Evolutionary conservation across 2,888 invertebrate species (phyloP), one percentile per base, ranked within the genome.

Genomic region (Pheosia tremula): DNA sequence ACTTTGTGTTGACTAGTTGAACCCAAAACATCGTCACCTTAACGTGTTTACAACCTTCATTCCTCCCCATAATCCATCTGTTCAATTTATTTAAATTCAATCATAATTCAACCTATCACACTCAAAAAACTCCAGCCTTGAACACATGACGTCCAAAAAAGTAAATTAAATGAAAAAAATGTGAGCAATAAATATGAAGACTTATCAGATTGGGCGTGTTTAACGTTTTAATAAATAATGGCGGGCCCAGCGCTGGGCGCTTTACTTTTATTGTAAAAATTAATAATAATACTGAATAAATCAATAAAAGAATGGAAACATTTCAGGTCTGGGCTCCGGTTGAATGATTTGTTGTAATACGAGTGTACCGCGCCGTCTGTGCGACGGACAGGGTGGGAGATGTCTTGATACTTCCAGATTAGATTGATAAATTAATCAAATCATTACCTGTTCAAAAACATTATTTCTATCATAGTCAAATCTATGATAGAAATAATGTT

Each of bases 341-440:
- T 90, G 93, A 93, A 92, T 92, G 93, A 93, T 93, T 92, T 93
- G 92, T 92, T 87, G 90, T 91, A 90, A 90, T 91, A 89, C 84
- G 88, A 89, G 88, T 84, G 85, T 83, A 81, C 82, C 82, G 77
- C 80, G 84, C 86, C 84, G 86, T 85, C 88, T 86, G 87, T 74
- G 74, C 71, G 72, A 66, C 9, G 41, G 63, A 68, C 57, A 24
- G 10, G 36, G 54, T 67, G 11, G 0, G 5, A 56, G 4, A 0
- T 0, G 62, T 71, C 63, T 91, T 90, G 89, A 86, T 88, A 86
- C 82, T 89, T 85, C 66, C 13, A 64, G 62, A 72, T 9, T 49
- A 47, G 9, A 47, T n/a, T 47, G n/a, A 47, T n/a, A 47, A 24
- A 24, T 1, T 24, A 24, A 2, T 24, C 24, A 24, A 24, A 24